phyloP scores from a whole-genome alignment of 1,140 invertebrate species.

The Paralvinella palmiformis region DNA sequence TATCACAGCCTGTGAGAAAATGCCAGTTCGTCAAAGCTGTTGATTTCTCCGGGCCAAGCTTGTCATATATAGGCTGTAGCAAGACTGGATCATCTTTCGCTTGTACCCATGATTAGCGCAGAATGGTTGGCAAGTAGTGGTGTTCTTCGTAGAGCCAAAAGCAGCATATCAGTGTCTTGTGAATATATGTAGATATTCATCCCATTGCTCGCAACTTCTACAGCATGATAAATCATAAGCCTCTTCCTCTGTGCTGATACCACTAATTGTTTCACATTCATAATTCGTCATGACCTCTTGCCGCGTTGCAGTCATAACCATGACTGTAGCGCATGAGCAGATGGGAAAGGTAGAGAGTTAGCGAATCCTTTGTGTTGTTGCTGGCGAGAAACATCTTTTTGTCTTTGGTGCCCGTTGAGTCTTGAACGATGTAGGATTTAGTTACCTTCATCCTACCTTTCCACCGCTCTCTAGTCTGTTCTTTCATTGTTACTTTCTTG shows the following conservation, averaged over 20 bases:
- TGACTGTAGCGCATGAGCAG: neutral
- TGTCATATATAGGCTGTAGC: neutral
- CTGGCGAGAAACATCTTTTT: neutral
- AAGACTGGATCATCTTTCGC: too few species aligned
- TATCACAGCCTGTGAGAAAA: neutral
- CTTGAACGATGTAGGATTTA: neutral
- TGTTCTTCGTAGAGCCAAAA: neutral
- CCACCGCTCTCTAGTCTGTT: neutral
- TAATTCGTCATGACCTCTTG: neutral
- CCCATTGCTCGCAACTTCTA: neutral
- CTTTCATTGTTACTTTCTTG: neutral
- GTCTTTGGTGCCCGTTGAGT: neutral
- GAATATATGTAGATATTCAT: neutral
- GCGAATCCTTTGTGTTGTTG: neutral
- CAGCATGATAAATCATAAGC: neutral
- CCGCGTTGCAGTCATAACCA: neutral
- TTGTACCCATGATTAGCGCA: slow-evolving; percentile 6
- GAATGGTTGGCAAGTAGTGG: neutral
- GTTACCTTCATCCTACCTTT: neutral
- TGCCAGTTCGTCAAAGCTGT: neutral
- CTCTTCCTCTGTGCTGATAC: neutral
- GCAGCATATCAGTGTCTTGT: neutral
- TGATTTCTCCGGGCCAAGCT: slow-evolving; percentile 1
- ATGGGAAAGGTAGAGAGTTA: too few species aligned
- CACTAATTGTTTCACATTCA: neutral